These are phyloP conservation scores for Carcinoscorpius rotundicauda DNA, from an alignment of 1,140 invertebrate species.

Conservation along the genomic window DNA sequence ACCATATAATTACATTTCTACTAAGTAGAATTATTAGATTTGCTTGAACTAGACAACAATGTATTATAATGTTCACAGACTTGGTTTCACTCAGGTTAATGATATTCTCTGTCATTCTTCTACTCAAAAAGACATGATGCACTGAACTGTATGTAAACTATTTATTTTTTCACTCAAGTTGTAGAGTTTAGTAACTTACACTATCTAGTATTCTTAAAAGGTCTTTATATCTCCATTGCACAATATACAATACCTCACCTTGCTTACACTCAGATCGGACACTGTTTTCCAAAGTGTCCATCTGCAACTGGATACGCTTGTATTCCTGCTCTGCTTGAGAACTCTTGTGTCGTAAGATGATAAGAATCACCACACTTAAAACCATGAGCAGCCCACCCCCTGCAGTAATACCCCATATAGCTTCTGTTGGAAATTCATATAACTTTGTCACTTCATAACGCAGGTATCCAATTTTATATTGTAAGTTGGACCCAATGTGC, in stretches of 20 bases:
- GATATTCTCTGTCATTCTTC: no score
- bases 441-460: not conserved
- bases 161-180: no score
- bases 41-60: no score
- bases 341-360: constrained; percentile 77
- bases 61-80: no score
- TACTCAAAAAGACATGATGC: no score
- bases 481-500: not conserved
- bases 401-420: not conserved
- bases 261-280: constrained; percentile 95
- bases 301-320: constrained; percentile 95
- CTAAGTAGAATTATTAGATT: no score
- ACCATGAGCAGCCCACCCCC: constrained; percentile 61
- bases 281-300: constrained; percentile 95
- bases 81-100: no score
- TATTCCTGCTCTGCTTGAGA: constrained; percentile 91
- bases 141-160: no score
- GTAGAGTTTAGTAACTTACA: no score
- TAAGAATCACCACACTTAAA: constrained; percentile 68
- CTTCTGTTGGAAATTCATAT: not conserved
- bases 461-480: not conserved
- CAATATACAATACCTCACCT: constrained; percentile 32
- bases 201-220: no score
- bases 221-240: no score
- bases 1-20: no score